Base-by-base conservation (phyloP, 2,888 invertebrate genomes). In the Keiferia lycopersicella region DNA sequence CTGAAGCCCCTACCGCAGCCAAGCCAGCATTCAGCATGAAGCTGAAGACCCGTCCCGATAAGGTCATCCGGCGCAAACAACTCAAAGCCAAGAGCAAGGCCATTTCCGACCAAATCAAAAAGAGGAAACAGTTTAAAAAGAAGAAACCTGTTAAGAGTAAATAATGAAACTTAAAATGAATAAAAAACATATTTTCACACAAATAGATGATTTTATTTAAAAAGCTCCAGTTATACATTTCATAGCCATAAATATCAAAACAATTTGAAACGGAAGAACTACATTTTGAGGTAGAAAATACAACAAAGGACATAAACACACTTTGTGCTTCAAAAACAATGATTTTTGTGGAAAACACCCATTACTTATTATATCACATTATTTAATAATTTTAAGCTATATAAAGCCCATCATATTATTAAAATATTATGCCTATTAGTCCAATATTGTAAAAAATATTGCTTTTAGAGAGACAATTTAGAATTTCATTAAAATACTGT, bases 11-110 rank as follows among this genome's bases (percentile, higher is more conserved):
- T 68, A 65, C 10, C 8, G 8, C 58, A 12, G 66, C 65, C 30
- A 82, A 80, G 67, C 77, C 81, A 45, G 66, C 67, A 38, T 77
- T 82, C 62, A 78, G 73, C 61, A 80, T 82, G 69, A 88, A 81
- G 69, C 80, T 81, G 67, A 87, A 81, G 69, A 81, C 81, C 62
- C 84, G 82, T 67, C 88, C 91, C 26, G 85, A 89, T 66, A 90
- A 88, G 79, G 86, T 88, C 0, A 92, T 92, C 22, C 78, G 91
- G 68, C 83, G 92, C 14, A 92, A 92, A 74, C 91, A 92, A 69
- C 81, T 91, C 0, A 91, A 87, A 72, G 88, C 87, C 4, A 90
- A 91, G 68, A 88, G 86, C 71, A 91, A 91, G 72, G 78, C 83
- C 2, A 91, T 91, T 65, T 89, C 90, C 18, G 87, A 87, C 67